Base-by-base conservation (phyloP, 1,140 invertebrate species). In the Drosophila pseudoananassae region DNA sequence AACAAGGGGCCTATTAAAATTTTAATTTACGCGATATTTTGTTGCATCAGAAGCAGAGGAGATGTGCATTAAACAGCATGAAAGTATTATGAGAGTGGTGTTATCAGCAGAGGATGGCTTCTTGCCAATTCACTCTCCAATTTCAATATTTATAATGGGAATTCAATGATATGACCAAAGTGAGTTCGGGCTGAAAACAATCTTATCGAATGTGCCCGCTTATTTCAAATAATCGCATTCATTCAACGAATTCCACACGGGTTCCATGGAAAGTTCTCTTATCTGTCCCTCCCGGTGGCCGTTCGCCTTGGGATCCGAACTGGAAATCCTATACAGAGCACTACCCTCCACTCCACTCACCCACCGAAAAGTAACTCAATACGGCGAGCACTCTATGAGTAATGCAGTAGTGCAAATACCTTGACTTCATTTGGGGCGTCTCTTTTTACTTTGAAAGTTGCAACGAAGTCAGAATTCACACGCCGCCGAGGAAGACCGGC, bases 381-480 rank as follows among this genome's bases (percentile, higher is more conserved):
- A 81, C n/a, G 45, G 38, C 4, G n/a, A 3, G 40, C 40, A 3
- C 36, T 50, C 49, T 23, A 56, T 76, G 73, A 88, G 55, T 82
- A 75, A 77, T 78, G 69, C 81, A 82, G 82, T 53, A 54, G 75
- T 56, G 68, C 73, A 55, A 58, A 45, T 78, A 71, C 83, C 83
- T 88, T 88, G 83, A 88, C 83, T 88, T 79, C 45, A 88, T 88
- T 88, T 88, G 71, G 75, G 47, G 70, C 55, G 76, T 78, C 70
- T 80, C 73, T 80, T 74, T 66, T 85, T 85, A 57, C 82, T 82
- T 88, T 85, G 82, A 87, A 87, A 87, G 78, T 88, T 87, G 83
- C 83, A 87, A 79, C 83, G 74, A 83, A 88, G 72, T 76, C 83
- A 87, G 75, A 83, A 85, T 85, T 85, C 82, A 85, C 82, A 85